Evolutionary conservation across 2,888 invertebrate species (phyloP), one percentile per base, ranked within the genome.

Genomic region (Chaetoderma sp.): DNA sequence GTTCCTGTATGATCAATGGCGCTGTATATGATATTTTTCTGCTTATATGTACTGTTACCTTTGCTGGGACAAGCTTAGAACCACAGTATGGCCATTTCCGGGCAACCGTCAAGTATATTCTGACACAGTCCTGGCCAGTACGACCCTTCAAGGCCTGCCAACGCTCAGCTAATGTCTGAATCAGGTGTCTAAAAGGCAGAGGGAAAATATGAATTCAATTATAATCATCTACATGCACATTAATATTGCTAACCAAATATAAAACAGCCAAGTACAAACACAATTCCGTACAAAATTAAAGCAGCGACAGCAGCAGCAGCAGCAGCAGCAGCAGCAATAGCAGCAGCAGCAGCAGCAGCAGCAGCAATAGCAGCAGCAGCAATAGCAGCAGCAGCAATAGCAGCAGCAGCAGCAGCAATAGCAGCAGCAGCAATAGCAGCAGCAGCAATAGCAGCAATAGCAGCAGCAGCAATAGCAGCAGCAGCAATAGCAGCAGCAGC

Each of bases 71-170:
- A 23, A 98, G 88, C 25, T 94, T 93, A 65, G 96, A 94, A 55
- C 96, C 96, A 83, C 96, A 97, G 88, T 93, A 95, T 8, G 95
- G 94, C 97, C 97, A 98, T 84, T 96, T 96, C 77, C 96, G 90
- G 10, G 95, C 94, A 81, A 96, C 97, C 68, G 95, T 96, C 77
- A 98, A 90, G 88, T 96, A 97, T 83, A 96, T 96, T 72, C 96
- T 90, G 55, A 97, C 95, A 86, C 97, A 97, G 88, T 98, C 97
- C 21, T 92, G 87, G 6, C 92, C 91, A 45, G 92, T 93, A 47
- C 95, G 91, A 0, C 96, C 96, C 83, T 93, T 93, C 28, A 97
- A 87, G 13, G 93, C 91, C 72, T 92, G 90, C 97, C 97, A 97
- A 83, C 96, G 96, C 45, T 93, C 92, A 8, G 92, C 89, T 50